These are phyloP conservation scores for Trachops cirrhosus DNA, from an alignment of 2,797 vertebrate genomes.

Conservation along the genomic window DNA sequence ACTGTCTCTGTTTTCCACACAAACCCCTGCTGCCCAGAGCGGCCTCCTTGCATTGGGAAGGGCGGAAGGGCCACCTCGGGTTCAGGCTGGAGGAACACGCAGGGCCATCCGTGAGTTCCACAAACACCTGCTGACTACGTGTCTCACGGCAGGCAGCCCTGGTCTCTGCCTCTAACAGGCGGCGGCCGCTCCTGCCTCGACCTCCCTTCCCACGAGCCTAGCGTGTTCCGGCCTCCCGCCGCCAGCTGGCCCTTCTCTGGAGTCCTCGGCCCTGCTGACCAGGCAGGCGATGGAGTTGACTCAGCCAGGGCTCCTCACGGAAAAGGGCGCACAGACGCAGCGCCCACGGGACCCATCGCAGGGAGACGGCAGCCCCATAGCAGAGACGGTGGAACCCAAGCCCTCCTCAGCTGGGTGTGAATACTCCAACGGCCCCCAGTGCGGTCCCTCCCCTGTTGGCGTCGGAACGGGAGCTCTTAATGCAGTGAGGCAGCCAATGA, in stretches of 20 bases:
- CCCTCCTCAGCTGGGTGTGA: neutral
- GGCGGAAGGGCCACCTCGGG: neutral
- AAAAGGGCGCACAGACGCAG: neutral
- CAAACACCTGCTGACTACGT: too few relatives aligned
- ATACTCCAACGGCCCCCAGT: neutral
- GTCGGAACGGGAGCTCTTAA: neutral
- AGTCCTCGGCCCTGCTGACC: neutral
- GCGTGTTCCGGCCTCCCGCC: fast-evolving
- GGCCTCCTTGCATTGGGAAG: neutral
- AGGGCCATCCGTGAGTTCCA: too few relatives aligned
- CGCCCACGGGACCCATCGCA: fast-evolving
- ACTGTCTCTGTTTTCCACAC: neutral
- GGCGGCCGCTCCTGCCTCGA: too few relatives aligned
- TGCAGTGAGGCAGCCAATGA: neutral
- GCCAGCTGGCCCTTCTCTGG: too few relatives aligned
- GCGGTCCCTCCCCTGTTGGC: neutral
- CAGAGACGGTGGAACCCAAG: neutral
- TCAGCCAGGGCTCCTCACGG: neutral
- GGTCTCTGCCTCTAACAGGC: fast-evolving
- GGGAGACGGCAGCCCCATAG: neutral
- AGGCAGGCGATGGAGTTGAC: fast-evolving
- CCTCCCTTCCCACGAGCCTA: fast-evolving
- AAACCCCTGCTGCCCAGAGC: neutral
- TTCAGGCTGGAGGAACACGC: neutral
- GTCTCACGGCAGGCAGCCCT: fast-evolving